phyloP scores from a whole-genome alignment of 2,797 vertebrate genomes.

The Acridotheres tristis region DNA sequence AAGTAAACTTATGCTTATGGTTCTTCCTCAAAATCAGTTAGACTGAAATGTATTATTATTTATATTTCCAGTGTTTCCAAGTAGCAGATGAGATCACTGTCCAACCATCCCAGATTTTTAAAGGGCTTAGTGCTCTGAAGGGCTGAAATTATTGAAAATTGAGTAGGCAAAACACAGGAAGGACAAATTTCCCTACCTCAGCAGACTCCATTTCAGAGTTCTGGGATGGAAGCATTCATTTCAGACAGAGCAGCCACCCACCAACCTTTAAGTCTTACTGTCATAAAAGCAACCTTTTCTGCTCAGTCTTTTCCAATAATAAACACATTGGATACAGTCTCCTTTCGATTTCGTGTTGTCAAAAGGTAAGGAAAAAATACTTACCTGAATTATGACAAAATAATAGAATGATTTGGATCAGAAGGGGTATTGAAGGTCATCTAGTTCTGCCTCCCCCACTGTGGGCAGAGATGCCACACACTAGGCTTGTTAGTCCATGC shows the following conservation, averaged over 20 bases:
- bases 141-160: background rate
- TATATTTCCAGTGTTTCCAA: background rate
- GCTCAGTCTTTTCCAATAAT: background rate
- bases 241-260: background rate
- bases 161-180: background rate
- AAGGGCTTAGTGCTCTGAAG: background rate
- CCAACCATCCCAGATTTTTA: background rate
- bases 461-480: background rate
- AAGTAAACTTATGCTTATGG: background rate
- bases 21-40: background rate
- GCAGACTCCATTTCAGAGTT: background rate
- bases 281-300: rapidly evolving
- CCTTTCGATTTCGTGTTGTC: rapidly evolving
- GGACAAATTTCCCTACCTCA: background rate
- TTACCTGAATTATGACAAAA: background rate
- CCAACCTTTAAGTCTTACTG: background rate
- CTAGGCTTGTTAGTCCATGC: background rate
- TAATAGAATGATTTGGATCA: background rate
- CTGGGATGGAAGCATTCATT: background rate
- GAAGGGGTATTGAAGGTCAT: background rate
- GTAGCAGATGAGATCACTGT: background rate
- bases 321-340: background rate
- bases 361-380: background rate
- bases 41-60: background rate
- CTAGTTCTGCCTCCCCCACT: background rate